phyloP scores from a whole-genome alignment of 2,113 vertebrate species.

The Brachypteracias leptosomus region DNA sequence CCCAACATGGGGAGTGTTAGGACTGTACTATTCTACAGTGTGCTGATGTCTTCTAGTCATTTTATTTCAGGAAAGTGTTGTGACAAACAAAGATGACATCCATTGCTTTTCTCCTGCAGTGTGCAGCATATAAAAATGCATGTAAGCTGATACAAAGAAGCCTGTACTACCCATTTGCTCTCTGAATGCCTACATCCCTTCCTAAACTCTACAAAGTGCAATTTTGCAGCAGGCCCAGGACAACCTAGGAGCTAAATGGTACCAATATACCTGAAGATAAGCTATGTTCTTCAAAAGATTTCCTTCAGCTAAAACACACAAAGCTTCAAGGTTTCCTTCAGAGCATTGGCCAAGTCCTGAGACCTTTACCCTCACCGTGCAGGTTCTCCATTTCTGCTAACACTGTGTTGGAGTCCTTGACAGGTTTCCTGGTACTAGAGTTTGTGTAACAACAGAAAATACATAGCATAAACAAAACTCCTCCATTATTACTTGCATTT shows the following conservation, averaged over 20 bases:
- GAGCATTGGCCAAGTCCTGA: background rate
- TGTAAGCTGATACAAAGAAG: background rate
- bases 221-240: background rate
- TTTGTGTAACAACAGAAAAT: background rate
- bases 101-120: background rate
- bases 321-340: background rate
- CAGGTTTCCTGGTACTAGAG: background rate
- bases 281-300: background rate
- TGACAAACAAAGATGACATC: background rate
- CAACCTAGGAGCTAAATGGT: background rate
- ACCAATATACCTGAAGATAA: background rate
- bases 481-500: background rate
- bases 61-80: background rate
- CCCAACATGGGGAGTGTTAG: background rate
- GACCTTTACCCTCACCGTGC: background rate
- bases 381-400: background rate
- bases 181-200: background rate
- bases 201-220: background rate
- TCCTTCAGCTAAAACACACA: background rate
- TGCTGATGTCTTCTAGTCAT: background rate
- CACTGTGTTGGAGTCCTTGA: accelerated
- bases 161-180: background rate
- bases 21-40: background rate
- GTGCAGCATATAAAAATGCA: background rate
- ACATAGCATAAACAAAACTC: background rate